Evolutionary conservation across 1,140 invertebrate species (phyloP), one percentile per base, ranked within the genome.

Genomic region (Scylla paramamosain): DNA sequence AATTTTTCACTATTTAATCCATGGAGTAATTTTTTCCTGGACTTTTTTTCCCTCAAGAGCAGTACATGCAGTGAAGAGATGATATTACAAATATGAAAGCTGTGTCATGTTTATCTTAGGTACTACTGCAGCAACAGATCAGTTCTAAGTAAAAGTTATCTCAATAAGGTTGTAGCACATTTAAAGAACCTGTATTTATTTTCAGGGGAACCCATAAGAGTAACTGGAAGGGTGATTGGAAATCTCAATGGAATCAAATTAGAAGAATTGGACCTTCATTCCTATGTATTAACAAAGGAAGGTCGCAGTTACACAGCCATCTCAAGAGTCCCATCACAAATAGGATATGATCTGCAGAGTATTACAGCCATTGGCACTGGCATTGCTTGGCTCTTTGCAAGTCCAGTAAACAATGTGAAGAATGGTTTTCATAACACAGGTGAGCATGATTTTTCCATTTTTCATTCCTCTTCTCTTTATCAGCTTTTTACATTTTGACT

Each of bases 351-450:
- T 96, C 97, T 99, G 95, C 98, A 99, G 96, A 97, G 98, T 29
- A 97, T 99, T 0, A 98, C 98, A 94, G 97, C 98, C 7, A 97
- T 99, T 6, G 98, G 98, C 4, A 97, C 97, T 29, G 97, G 98
- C 0, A 98, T 99, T 89, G 99, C 98, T 14, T 99, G 99, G 98
- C 97, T 99, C 0, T 99, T 99, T 97, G 99, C 99, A 8, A 98
- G 98, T 96, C 98, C 98, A 0, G 97, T 98, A 31, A 97, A 97
- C 4, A 97, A 97, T 14, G 98, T 98, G 0, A 97, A 97, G 52
- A 99, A 99, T 97, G 99, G 99, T 77, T 99, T 99, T 96, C 98
- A 98, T 97, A 96, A 99, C 4, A 98, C 98, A 96, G 98, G 98
- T 98, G 96, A 96, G 96, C 77, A 88, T 59, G 52, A 12, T 14